Evolutionary conservation across 2,113 vertebrate genomes (phyloP), one percentile per base, ranked within the genome.

Genomic region (Eupsittula cactorum): DNA sequence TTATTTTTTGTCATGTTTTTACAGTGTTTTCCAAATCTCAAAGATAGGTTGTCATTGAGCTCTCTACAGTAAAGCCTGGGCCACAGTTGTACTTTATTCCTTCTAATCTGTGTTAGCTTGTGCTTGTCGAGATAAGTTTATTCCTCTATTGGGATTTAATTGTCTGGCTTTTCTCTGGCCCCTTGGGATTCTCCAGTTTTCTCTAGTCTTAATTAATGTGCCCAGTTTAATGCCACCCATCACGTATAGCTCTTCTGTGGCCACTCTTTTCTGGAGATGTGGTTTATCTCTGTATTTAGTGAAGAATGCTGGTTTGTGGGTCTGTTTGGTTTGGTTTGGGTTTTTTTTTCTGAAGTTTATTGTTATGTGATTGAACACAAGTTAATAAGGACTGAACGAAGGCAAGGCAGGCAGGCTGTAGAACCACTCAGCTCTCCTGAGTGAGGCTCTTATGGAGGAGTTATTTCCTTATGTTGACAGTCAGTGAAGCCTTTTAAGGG

Each of bases 61-160:
- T 76, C 63, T 88, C 67, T 76, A 3, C 2, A 4, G 57, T 60
- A 64, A 71, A 91, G 28, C 44, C 21, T 0, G 0, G 11, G 16
- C 86, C 44, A 31, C 42, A 47, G 42, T 52, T 82, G 47, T 47
- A 42, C 9, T 3, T 88, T 70, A 82, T 82, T 93, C 70, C 63
- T 74, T 62, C 63, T 92, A 77, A 87, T 96, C 84, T 95, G 25
- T 52, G 77, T 71, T 94, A 92, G 78, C 78, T 87, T 90, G 86
- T 87, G 85, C 78, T 85, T 91, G 93, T 94, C 91, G 94, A 53
- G 84, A 87, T 85, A 95, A 91, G 53, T 95, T 91, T 89, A 57
- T 93, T 88, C 86, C 24, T 29, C 23, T 31, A 4, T 82, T 15
- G 33, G 41, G 69, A 35, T 35, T 35, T 35, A 35, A 35, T 35